phyloP scores from a whole-genome alignment of 1,140 invertebrate genomes.

The Habropoda laboriosa region DNA sequence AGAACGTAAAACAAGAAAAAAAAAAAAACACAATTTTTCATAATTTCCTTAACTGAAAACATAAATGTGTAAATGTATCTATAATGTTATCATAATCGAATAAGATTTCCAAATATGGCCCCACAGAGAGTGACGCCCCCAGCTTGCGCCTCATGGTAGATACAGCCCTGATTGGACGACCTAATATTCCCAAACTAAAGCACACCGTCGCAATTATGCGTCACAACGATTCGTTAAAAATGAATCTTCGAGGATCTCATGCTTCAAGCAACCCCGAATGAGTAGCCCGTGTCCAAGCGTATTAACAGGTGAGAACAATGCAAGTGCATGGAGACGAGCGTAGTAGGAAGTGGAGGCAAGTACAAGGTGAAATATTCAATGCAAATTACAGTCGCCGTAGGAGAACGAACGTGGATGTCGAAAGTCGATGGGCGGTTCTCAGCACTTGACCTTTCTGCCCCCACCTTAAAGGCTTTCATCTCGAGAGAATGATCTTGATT shows the following conservation, averaged over 20 bases:
- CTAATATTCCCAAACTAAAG: too few species aligned
- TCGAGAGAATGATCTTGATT: conserved; percentile 44
- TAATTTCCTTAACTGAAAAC: too few species aligned
- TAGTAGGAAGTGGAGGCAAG: background rate
- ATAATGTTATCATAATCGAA: too few species aligned
- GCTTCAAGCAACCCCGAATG: background rate
- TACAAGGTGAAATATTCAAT: conserved; percentile 45
- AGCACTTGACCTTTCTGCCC: conserved; percentile 38
- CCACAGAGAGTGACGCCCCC: too few species aligned
- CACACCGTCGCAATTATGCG: too few species aligned
- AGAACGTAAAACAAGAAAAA: background rate
- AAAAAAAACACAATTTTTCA: background rate
- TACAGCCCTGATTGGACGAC: too few species aligned
- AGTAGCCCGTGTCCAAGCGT: too few species aligned
- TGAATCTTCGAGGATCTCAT: background rate
- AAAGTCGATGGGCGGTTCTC: conserved; percentile 28
- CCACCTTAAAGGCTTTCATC: conserved; percentile 23
- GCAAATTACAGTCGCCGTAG: conserved; percentile 36
- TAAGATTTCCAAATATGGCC: too few species aligned
- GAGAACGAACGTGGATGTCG: conserved; percentile 12
- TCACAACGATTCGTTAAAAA: background rate
- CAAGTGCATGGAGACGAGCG: background rate
- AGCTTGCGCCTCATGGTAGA: too few species aligned
- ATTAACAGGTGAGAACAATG: background rate
- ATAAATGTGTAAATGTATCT: too few species aligned